phyloP scores from a whole-genome alignment of 2,113 vertebrate species.

The Himantopus leucocephalus region DNA sequence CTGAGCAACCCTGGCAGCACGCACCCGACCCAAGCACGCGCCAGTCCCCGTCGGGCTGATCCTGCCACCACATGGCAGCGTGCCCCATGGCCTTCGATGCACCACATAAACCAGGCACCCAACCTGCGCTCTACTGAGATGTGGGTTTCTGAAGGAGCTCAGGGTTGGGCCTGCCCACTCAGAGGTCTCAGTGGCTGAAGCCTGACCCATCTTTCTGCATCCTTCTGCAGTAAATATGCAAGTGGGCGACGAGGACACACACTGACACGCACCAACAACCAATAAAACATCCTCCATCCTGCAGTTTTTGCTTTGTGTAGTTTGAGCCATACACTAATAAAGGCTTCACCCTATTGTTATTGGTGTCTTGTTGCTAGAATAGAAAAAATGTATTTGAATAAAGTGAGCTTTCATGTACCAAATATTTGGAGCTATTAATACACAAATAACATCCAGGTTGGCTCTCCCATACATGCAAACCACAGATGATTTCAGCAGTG shows the following conservation, averaged over 20 bases:
- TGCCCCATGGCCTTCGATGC: rapidly evolving
- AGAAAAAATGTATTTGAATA: not conserved
- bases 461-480: not conserved
- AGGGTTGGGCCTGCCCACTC: not conserved
- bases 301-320: not conserved
- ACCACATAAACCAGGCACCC: rapidly evolving
- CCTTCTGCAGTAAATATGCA: not conserved
- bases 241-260: not conserved
- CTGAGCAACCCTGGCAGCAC: rapidly evolving
- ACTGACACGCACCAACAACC: not conserved
- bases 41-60: rapidly evolving
- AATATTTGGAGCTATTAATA: not conserved
- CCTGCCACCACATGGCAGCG: not conserved
- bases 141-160: not conserved
- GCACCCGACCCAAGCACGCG: rapidly evolving
- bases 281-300: not conserved
- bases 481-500: not conserved
- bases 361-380: not conserved
- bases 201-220: not conserved
- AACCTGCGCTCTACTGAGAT: not conserved
- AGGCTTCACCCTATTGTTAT: not conserved
- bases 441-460: not conserved
- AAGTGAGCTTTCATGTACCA: not conserved
- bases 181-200: not conserved
- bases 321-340: not conserved